Base-by-base conservation (phyloP, 2,888 invertebrate species). In the Aethes cnicana region DNA sequence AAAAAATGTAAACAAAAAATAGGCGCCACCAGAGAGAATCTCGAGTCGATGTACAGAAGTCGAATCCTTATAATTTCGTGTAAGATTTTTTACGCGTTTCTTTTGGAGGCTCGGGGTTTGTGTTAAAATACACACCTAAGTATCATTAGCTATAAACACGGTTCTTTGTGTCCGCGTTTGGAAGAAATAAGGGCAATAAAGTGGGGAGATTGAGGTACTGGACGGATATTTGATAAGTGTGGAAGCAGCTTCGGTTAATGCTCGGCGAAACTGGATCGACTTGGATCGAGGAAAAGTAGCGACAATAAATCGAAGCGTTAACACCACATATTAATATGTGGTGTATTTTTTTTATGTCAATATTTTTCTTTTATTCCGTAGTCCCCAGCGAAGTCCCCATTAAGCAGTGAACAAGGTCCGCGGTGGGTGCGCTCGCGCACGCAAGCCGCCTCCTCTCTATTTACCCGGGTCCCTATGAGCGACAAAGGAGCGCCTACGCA, bases 71-170 rank as follows among this genome's bases (percentile, higher is more conserved):
- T 83, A 81, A 81, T 82, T 73, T 68, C 68, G 74, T 81, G 82
- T 81, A 74, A 71, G 77, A 77, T 84, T 88, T 88, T 87, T 88
- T 87, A 82, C 66, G 55, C 64, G 66, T 66, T 70, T 73, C 77
- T 78, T 87, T 82, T 77, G 76, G 77, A 72, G 74, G 69, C 70
- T 76, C 63, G 76, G 77, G 77, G 69, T 79, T 73, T 83, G 88
- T 89, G 88, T 89, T 88, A 89, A 88, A 88, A 89, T 88, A 85
- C 86, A 84, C 88, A 88, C 88, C 88, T 88, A 83, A 85, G 77
- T 78, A 87, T 85, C 83, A 87, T 89, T 86, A 86, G 81, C 85
- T 84, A 87, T 89, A 87, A 87, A 87, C 86, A 84, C 77, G 77
- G 76, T 74, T 84, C 84, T 85, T 87, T 88, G 84, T 86, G 83